phyloP scores from a whole-genome alignment of 2,113 vertebrate species.

The Manacus vitellinus region DNA sequence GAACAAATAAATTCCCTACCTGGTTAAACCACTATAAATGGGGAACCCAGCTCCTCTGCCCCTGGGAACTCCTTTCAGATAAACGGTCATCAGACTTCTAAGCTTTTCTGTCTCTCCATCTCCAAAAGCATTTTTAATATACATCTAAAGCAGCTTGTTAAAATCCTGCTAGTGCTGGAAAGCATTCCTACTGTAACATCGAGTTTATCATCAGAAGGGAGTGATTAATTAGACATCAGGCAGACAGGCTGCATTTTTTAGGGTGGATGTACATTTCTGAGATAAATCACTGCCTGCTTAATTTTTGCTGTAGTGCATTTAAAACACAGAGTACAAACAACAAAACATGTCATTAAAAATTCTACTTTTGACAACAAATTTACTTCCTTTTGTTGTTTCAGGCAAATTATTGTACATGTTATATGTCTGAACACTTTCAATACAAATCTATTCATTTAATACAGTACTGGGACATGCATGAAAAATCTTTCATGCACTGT shows the following conservation, averaged over 20 bases:
- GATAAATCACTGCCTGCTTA: neutral
- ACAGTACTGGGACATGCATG: neutral
- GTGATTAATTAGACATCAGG: neutral
- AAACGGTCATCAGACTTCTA: slow-evolving; percentile 39
- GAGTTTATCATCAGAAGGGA: neutral
- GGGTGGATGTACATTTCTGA: neutral
- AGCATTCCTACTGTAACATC: neutral
- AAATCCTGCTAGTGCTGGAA: neutral
- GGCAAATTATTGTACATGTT: neutral
- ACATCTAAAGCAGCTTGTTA: slow-evolving; percentile 32
- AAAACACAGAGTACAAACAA: neutral
- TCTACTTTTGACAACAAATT: neutral
- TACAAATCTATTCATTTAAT: neutral
- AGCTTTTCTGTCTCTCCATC: slow-evolving; percentile 49
- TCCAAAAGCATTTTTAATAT: slow-evolving; percentile 58
- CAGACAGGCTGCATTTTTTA: neutral
- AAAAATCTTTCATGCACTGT: neutral
- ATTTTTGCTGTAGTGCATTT: neutral
- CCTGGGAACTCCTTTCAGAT: slow-evolving; percentile 14
- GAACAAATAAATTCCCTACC: neutral
- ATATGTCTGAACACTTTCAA: neutral
- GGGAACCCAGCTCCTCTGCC: neutral
- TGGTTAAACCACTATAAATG: neutral
- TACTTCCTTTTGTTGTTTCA: neutral
- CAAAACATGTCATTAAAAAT: neutral